Evolutionary conservation across 2,888 invertebrate genomes (phyloP).

Genomic region (Branchipolynoe longqiensis): DNA sequence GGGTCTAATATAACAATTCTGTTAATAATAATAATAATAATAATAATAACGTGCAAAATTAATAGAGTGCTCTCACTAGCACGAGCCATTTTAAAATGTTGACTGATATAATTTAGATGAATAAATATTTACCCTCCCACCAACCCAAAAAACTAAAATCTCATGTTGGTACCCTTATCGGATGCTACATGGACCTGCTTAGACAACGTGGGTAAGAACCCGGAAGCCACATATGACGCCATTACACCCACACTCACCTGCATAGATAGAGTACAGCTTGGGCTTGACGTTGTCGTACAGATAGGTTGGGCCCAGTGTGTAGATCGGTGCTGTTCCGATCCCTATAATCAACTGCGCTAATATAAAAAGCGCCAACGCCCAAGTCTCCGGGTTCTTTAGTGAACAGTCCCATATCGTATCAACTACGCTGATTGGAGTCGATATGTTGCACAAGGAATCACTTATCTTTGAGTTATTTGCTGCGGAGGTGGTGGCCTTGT

Average conservation of each 20-base stretch:
- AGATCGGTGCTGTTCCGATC: slow-evolving; percentile 67
- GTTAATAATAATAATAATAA: no score
- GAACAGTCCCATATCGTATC: not conserved
- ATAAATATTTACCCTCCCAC: no score
- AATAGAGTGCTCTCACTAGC: no score
- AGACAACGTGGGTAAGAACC: no score
- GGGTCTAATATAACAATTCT: no score
- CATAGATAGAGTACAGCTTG: slow-evolving; percentile 66
- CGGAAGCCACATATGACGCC: slow-evolving; percentile 64
- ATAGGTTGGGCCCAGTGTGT: slow-evolving; percentile 68
- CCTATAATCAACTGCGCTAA: slow-evolving; percentile 66
- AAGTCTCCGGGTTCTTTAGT: slow-evolving; percentile 23
- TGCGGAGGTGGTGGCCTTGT: not conserved
- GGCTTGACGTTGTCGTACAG: slow-evolving; percentile 67
- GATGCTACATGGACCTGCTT: no score
- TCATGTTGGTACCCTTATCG: no score
- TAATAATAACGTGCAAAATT: no score
- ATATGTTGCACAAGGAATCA: slow-evolving; percentile 41
- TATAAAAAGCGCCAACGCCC: slow-evolving; percentile 64
- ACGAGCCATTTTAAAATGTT: no score
- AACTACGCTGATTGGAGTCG: not conserved
- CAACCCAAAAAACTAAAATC: no score
- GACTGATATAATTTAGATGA: no score
- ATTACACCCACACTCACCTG: slow-evolving; percentile 65
- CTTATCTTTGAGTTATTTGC: not conserved